Evolutionary conservation across 2,888 invertebrate genomes (phyloP).

Genomic region (Formica aserva): DNA sequence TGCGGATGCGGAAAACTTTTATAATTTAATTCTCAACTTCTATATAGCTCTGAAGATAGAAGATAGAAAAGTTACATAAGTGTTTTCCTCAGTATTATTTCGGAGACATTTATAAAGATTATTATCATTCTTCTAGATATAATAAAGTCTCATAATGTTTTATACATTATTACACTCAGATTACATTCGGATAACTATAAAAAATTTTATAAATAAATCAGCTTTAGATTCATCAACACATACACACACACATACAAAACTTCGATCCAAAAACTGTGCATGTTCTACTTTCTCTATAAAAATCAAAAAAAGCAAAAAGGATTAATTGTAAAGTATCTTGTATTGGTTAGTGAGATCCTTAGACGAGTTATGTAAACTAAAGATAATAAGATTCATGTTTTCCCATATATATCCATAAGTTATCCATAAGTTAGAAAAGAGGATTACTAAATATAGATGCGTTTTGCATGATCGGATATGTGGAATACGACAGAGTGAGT

Average conservation of each 20-base stretch:
- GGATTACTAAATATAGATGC: constrained; percentile 23
- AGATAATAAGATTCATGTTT: background rate
- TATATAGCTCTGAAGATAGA: background rate
- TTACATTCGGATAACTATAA: background rate
- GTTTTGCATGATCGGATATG: constrained; percentile 17
- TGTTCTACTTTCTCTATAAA: background rate
- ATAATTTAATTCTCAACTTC: constrained; percentile 28
- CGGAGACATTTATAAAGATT: background rate
- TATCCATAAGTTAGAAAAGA: background rate
- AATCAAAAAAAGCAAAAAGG: background rate
- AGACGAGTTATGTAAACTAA: background rate
- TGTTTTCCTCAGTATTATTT: constrained; percentile 4
- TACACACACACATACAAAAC: background rate
- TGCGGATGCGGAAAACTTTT: constrained; percentile 6
- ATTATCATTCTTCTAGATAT: background rate
- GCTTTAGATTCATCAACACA: background rate
- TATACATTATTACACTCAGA: background rate
- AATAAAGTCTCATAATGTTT: constrained; percentile 23
- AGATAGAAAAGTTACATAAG: constrained; percentile 22
- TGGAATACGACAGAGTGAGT: constrained; percentile 16
- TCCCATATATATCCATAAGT: constrained; percentile 21
- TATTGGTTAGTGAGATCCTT: background rate
- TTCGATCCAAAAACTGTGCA: background rate
- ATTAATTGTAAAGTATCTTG: constrained; percentile 10
- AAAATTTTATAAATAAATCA: background rate